Conservation (phyloP, 2,888 invertebrate genomes). For the Pollenia griseotomentosa region DNA sequence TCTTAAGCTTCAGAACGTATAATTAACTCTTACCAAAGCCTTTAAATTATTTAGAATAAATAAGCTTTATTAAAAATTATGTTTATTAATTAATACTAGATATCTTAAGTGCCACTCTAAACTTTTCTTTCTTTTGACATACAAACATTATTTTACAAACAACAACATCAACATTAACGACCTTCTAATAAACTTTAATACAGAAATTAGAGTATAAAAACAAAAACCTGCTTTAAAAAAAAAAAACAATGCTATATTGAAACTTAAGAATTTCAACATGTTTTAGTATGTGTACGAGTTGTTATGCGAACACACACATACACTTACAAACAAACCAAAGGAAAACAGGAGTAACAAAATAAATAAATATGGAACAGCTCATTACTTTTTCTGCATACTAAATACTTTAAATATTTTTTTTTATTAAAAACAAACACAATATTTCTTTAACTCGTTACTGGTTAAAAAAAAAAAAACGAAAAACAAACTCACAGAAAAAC, state of each 20-base stretch:
- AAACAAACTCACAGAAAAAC: constrained; percentile 7
- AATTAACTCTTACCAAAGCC: too few species aligned
- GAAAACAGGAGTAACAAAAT: constrained; percentile 8
- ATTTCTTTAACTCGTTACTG: constrained; percentile 35
- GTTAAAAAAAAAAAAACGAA: neutral
- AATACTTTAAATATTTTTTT: constrained; percentile 24
- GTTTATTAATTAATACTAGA: too few species aligned
- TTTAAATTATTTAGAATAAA: too few species aligned
- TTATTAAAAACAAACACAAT: constrained; percentile 52
- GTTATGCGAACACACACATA: neutral
- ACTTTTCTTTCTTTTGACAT: neutral
- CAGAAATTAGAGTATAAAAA: constrained; percentile 34
- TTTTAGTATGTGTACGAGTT: neutral
- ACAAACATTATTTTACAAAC: neutral
- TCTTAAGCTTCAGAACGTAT: neutral
- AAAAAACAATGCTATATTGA: neutral
- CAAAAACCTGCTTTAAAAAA: constrained; percentile 28
- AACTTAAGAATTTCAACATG: neutral
- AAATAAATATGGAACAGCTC: constrained; percentile 48
- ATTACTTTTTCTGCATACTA: constrained; percentile 63
- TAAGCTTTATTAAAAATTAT: too few species aligned
- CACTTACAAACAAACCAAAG: neutral
- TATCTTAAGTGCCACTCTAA: neutral
- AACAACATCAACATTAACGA: constrained; percentile 25
- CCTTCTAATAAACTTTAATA: constrained; percentile 34